Evolutionary conservation across 2,797 vertebrate genomes (phyloP).

Genomic region (Parotocinclus haroldoi): DNA sequence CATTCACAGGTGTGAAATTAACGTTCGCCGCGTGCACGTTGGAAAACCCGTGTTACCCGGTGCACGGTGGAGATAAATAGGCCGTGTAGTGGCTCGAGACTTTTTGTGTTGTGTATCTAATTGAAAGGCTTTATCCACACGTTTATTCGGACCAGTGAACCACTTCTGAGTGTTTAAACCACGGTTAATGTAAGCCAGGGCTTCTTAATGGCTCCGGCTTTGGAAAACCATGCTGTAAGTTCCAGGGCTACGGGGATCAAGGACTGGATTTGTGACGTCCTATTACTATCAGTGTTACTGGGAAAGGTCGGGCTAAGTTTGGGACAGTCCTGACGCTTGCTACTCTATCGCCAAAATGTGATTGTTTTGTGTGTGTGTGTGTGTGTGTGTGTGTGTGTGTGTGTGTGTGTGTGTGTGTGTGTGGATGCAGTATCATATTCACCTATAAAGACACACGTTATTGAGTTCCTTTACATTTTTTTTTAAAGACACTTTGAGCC

Average conservation of each 20-base stretch:
- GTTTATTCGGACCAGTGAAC: constrained; percentile 5
- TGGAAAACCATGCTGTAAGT: not conserved
- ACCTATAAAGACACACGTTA: not conserved
- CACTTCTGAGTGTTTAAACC: not conserved
- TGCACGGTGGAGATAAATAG: not conserved
- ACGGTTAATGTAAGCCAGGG: not conserved
- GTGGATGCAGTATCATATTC: not conserved
- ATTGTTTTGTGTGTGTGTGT: too few relatives aligned
- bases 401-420: too few relatives aligned
- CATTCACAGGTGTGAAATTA: not conserved
- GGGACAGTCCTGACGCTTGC: not conserved
- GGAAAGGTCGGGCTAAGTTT: not conserved
- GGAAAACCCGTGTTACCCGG: not conserved
- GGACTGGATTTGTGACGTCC: not conserved
- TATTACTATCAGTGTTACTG: not conserved
- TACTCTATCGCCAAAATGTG: too few relatives aligned
- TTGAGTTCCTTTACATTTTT: not conserved
- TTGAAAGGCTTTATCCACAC: constrained; percentile 1
- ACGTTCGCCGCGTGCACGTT: not conserved
- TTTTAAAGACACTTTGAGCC: not conserved
- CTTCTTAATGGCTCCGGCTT: not conserved
- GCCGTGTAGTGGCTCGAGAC: not conserved
- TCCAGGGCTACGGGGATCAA: not conserved
- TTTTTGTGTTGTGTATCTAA: constrained; percentile 1
- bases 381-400: too few relatives aligned